Percentiles rank a stretch among this genome's conserved stretches.
These are phyloP conservation scores for Cyphomyrus discorhynchus DNA, from an alignment of 2,113 vertebrate genomes.

Conservation along the genomic window DNA sequence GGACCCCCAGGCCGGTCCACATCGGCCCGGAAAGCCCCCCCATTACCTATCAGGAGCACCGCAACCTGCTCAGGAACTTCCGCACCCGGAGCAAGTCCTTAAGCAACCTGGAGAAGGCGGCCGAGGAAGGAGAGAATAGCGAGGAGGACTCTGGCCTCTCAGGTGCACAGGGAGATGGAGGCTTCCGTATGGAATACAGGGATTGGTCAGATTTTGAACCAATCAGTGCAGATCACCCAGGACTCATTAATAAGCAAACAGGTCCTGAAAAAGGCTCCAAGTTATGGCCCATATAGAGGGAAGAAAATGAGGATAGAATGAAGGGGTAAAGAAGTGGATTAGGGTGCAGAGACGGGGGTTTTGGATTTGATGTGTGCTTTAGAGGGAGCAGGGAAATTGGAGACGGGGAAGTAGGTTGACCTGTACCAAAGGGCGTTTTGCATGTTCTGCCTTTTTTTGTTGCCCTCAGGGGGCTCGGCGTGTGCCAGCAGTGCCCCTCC, in stretches of 20 bases:
- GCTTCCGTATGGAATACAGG: background rate
- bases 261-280: background rate
- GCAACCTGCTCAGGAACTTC: constrained; percentile 67
- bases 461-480: constrained; percentile 52
- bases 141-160: constrained; percentile 63
- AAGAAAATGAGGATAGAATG: background rate
- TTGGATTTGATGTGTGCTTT: background rate
- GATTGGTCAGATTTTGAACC: background rate
- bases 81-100: constrained; percentile 69
- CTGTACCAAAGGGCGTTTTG: constrained; percentile 23
- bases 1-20: constrained; percentile 67
- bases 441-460: background rate
- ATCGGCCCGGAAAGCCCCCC: constrained; percentile 63
- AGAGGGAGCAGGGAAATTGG: background rate
- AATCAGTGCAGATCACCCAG: background rate
- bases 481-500: constrained; percentile 48
- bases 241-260: background rate
- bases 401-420: background rate
- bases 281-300: background rate
- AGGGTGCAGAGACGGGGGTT: background rate
- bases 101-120: constrained; percentile 68
- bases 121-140: constrained; percentile 55
- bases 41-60: constrained; percentile 69
- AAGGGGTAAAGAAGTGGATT: background rate
- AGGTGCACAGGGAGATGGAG: constrained; percentile 32